phyloP scores from a whole-genome alignment of 2,113 vertebrate genomes.

The Apaloderma vittatum region DNA sequence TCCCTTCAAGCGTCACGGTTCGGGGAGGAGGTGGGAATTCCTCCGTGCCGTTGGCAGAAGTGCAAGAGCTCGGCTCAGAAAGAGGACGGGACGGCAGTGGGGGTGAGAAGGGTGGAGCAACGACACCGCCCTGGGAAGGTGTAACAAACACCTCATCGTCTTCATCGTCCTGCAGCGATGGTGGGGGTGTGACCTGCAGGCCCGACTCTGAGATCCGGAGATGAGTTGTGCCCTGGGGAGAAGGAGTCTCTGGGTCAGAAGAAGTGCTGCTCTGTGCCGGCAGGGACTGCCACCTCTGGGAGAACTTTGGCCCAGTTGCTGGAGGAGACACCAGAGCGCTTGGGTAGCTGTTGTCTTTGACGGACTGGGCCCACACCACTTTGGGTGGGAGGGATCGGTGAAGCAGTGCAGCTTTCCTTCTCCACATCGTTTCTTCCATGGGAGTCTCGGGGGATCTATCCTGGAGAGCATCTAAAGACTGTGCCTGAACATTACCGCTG shows the following conservation, averaged over 20 bases:
- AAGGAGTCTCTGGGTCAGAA: constrained; percentile 65
- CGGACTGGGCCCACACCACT: background rate
- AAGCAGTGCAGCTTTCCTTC: constrained; percentile 16
- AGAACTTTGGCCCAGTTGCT: background rate
- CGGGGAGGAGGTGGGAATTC: constrained; percentile 74
- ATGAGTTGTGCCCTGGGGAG: constrained; percentile 58
- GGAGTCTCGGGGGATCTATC: constrained; percentile 43
- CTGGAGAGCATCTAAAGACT: constrained; percentile 17
- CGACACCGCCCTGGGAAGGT: background rate
- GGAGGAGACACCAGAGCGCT: background rate
- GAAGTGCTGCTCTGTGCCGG: constrained; percentile 59
- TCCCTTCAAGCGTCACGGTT: background rate
- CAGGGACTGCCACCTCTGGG: constrained; percentile 35
- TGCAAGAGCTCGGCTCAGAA: constrained; percentile 35
- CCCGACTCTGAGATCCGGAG: constrained; percentile 87
- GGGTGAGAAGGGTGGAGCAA: background rate
- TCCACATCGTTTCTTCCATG: constrained; percentile 46
- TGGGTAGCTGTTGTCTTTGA: background rate
- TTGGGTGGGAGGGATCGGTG: constrained; percentile 51
- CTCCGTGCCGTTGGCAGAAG: background rate
- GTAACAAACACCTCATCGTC: constrained; percentile 89
- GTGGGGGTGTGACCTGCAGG: constrained; percentile 46
- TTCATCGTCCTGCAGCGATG: constrained; percentile 74
- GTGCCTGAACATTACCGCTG: background rate
- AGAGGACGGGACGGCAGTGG: constrained; percentile 26